Evolutionary conservation across 1,140 invertebrate species (phyloP), one percentile per base, ranked within the genome.

Genomic region (Colletes gigas): DNA sequence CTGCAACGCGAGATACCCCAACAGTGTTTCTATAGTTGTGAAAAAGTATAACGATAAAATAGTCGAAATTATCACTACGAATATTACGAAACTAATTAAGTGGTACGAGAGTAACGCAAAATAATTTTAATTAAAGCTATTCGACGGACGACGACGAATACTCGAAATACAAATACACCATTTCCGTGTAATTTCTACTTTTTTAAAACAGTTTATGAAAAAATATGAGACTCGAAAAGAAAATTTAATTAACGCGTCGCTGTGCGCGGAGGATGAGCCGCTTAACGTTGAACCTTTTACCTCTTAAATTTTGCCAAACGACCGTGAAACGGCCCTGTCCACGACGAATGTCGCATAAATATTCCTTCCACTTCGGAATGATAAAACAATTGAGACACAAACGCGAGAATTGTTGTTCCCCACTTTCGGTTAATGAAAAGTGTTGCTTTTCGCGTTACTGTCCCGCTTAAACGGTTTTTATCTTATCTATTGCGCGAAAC

Each of bases 211-310:
- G 65, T 19, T 21, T 4, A 10, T 3, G 3, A 50, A 67, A 67
- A 44, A 19, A 47, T 67, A 21, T 67, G 65, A 52, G n/a, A 67
- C 17, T 50, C n/a, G 21, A 21, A 67, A n/a, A 44, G 65, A 19
- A 67, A 67, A 50, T 67, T 67, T 67, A 67, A 67, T 67, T 67
- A 67, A 21, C 65, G 44, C 19, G 65, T 19, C 44, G 15, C 63
- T 47, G 63, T 44, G 63, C 41, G 63, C 17, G 17, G 65, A 67
- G 50, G 65, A 67, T 67, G 65, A 67, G 65, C 44, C 44, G 65
- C 65, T 67, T 50, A 52, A 50, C 65, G 65, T 67, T 67, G 65
- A 67, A 67, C 65, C 65, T 67, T 67, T 67, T 67, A 67, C 50
- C 65, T 67, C 65, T 67, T 67, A 67, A 67, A 67, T 67, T 67